These are phyloP conservation scores for Dendrocincla fuliginosa DNA, from an alignment of 2,797 vertebrate species.

Conservation along the genomic window DNA sequence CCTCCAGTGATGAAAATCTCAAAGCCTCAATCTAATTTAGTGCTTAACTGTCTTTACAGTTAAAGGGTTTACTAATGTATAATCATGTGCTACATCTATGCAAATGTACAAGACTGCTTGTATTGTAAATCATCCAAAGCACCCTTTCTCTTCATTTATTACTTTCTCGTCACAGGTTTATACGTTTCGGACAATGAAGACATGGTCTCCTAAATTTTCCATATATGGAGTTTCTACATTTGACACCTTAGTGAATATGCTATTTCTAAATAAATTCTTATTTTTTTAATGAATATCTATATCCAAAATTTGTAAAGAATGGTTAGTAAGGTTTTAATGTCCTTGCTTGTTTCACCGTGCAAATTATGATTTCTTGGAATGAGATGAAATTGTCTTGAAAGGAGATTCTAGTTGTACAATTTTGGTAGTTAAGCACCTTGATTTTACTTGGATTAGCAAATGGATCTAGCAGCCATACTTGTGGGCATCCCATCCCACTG, in stretches of 20 bases:
- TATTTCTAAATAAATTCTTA: background rate
- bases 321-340: background rate
- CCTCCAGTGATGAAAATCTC: background rate
- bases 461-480: background rate
- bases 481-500: background rate
- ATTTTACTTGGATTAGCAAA: background rate
- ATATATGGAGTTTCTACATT: background rate
- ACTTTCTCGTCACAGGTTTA: background rate
- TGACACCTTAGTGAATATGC: background rate
- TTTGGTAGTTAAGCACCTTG: background rate
- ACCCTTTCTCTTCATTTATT: background rate
- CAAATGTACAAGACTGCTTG: background rate
- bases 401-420: background rate
- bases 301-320: background rate
- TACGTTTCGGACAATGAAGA: background rate
- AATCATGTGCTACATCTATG: background rate
- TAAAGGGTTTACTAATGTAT: conserved; percentile 17
- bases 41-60: background rate
- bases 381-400: background rate
- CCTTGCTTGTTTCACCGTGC: background rate
- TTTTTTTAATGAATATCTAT: background rate
- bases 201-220: background rate
- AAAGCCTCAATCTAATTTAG: background rate
- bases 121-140: background rate
- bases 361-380: background rate